phyloP scores from a whole-genome alignment of 2,888 invertebrate genomes.

The Drosophila parthenogenetica region DNA sequence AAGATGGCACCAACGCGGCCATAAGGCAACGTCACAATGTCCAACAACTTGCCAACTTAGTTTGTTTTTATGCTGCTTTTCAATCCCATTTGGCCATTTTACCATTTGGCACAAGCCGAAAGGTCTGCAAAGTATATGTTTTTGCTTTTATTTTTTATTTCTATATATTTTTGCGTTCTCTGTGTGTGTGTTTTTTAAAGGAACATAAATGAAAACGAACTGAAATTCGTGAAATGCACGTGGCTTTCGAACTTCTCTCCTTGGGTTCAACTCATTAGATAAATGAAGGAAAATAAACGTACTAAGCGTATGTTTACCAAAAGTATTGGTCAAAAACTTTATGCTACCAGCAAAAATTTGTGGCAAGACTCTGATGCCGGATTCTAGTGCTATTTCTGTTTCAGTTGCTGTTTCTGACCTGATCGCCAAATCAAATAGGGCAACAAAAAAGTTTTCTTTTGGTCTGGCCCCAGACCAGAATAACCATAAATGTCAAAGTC shows the following conservation, averaged over 20 bases:
- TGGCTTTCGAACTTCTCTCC: constrained; percentile 43
- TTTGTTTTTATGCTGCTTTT: constrained; percentile 44
- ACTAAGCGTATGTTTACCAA: constrained; percentile 63
- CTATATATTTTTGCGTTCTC: background rate
- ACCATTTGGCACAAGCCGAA: constrained; percentile 15
- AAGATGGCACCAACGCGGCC: constrained; percentile 76
- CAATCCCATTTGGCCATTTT: constrained; percentile 57
- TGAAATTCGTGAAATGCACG: constrained; percentile 58
- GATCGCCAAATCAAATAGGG: constrained; percentile 68
- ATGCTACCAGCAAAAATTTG: constrained; percentile 30
- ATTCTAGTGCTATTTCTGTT: background rate
- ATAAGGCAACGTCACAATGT: constrained; percentile 65
- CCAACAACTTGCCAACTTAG: constrained; percentile 69
- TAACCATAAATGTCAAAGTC: constrained; percentile 83
- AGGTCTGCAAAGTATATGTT: constrained; percentile 37
- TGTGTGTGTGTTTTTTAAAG: constrained; percentile 26
- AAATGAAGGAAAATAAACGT: constrained; percentile 69
- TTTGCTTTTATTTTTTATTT: constrained; percentile 8
- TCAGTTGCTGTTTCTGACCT: constrained; percentile 16
- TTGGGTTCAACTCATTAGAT: constrained; percentile 71
- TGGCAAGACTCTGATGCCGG: background rate
- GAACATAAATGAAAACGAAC: constrained; percentile 50
- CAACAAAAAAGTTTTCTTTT: constrained; percentile 66
- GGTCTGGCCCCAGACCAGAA: constrained; percentile 38
- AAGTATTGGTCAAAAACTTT: constrained; percentile 67